phyloP scores from a whole-genome alignment of 2,797 vertebrate genomes.

The Bovichtus diacanthus region DNA sequence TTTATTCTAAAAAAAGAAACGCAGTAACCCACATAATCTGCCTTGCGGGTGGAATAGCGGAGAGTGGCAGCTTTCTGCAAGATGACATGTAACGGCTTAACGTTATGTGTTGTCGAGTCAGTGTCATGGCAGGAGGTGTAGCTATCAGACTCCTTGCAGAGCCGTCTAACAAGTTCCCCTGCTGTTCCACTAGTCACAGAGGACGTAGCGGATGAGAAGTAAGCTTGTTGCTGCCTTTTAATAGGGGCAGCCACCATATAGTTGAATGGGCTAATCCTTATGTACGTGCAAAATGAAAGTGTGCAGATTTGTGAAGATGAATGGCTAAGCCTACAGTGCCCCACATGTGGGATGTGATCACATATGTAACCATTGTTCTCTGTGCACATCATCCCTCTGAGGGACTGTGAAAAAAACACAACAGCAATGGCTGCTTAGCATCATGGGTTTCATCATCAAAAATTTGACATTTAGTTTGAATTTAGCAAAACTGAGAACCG shows the following conservation, averaged over 20 bases:
- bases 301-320: conserved; percentile 37
- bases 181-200: conserved; percentile 61
- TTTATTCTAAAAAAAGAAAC: conserved; percentile 10
- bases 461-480: not conserved
- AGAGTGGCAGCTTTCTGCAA: conserved; percentile 40
- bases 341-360: conserved; percentile 19
- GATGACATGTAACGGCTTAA: conserved; percentile 36
- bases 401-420: not conserved
- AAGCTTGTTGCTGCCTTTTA: conserved; percentile 49
- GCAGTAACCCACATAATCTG: conserved; percentile 8
- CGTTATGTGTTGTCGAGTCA: conserved; percentile 34
- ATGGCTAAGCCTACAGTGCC: conserved; percentile 18
- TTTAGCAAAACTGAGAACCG: not conserved
- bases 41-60: conserved; percentile 32
- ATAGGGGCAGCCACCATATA: conserved; percentile 14
- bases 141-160: conserved; percentile 56
- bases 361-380: conserved; percentile 1
- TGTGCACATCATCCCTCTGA: not conserved
- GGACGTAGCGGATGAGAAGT: conserved; percentile 30
- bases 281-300: conserved; percentile 33
- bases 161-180: conserved; percentile 61
- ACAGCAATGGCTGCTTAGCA: not conserved
- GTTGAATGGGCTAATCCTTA: conserved; percentile 40
- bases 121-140: conserved; percentile 53
- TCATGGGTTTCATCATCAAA: not conserved